Base-by-base conservation (phyloP, 2,113 vertebrate genomes). In the Panthera leo region DNA sequence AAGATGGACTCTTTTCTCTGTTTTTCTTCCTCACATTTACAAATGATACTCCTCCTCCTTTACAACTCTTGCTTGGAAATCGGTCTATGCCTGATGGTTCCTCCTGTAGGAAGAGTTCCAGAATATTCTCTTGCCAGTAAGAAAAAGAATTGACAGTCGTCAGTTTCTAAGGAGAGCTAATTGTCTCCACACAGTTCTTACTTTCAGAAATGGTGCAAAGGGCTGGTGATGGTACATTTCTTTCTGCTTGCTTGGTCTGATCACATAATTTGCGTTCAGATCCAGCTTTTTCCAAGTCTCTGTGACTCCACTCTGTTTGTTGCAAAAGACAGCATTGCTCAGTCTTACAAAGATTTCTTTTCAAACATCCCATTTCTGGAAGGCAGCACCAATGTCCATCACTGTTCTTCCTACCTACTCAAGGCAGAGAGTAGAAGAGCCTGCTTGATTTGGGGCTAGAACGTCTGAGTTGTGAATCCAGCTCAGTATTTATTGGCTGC, bases 11-110 rank as follows among this genome's bases (percentile, higher is more conserved):
- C 18, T 39, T 85, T 19, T 63, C 31, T 71, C 53, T 86, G 58
- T 70, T 75, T 87, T 61, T 61, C 58, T 51, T 63, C 65, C 92
- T 97, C 84, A 82, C 31, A 78, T 93, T 97, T 83, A 29, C 45
- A 89, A 55, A 78, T 7, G 12, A 36, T 45, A 27, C 27, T 29
- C 31, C 10, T 67, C 58, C 34, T 79, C 82, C 36, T 92, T 94
- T 29, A 45, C 48, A n/a, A 71, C 18, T 9, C 58, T 89, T 45
- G 2, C 63, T 89, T 78, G 21, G 27, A 85, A 82, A 89, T 48
- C 65, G 27, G 25, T 79, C 18, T 92, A 25, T 70, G 55, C 48
- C n/a, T 76, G 55, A 92, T 31, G 14, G 16, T 31, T 14, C 88
- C 48, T 31, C 21, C 36, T 85, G 7, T 45, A 68, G 78, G 51